A percentile compares a stretch with the other conserved stretches of the same genome.
These are phyloP conservation scores for Cyanoderma ruficeps DNA, from an alignment of 2,113 vertebrate species.

Conservation along the genomic window DNA sequence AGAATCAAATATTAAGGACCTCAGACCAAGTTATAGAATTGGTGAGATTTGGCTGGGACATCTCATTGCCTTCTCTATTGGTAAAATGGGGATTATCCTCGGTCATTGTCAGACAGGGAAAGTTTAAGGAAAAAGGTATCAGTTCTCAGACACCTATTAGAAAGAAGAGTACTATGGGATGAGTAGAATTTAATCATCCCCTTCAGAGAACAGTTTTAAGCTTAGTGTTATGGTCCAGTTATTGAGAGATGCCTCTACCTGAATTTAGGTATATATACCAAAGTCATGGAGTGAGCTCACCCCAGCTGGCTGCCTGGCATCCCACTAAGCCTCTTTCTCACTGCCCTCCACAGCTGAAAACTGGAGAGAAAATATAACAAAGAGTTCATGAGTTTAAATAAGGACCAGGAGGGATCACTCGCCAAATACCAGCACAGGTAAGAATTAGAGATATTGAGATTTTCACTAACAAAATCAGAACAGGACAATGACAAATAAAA, in stretches of 20 bases:
- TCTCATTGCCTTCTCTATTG: not conserved
- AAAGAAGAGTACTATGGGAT: not conserved
- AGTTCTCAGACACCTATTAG: not conserved
- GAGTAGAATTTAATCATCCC: not conserved
- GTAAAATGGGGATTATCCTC: not conserved
- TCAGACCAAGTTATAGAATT: not conserved
- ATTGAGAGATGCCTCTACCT: not conserved
- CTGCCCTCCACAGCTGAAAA: not conserved
- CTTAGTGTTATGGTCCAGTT: not conserved
- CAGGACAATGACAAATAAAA: not conserved
- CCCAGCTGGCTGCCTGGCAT: not conserved
- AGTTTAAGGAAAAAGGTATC: not conserved
- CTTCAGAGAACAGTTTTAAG: not conserved
- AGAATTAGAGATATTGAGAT: not conserved
- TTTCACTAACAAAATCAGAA: not conserved
- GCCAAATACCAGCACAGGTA: not conserved
- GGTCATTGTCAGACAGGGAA: not conserved
- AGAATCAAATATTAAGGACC: not conserved
- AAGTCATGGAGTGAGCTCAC: not conserved
- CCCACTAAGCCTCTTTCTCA: fast-evolving
- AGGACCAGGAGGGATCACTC: not conserved
- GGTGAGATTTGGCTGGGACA: not conserved
- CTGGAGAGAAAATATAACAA: not conserved
- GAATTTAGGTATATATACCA: not conserved
- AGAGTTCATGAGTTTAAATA: not conserved